A percentile compares a stretch with the other conserved stretches of the same genome.
Conservation (phyloP, 2,888 invertebrate genomes). For the Pandemis heparana region DNA sequence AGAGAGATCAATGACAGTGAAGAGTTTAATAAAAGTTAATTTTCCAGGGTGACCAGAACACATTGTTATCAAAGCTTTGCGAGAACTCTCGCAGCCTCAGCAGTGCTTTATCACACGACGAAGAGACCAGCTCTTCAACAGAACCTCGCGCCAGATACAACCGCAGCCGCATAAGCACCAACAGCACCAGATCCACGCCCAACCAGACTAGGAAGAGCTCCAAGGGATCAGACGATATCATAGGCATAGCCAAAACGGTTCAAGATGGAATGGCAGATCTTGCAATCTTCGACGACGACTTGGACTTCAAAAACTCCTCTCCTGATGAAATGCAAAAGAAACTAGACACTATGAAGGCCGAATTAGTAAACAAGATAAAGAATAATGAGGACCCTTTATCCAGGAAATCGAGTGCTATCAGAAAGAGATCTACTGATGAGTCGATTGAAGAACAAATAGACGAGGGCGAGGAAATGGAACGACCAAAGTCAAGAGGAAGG, state of each 20-base stretch:
- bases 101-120: conserved; percentile 74
- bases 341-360: conserved; percentile 73
- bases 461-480: conserved; percentile 59
- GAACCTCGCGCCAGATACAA: conserved; percentile 70
- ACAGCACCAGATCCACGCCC: conserved; percentile 66
- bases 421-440: conserved; percentile 69
- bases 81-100: conserved; percentile 74
- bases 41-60: conserved; percentile 68
- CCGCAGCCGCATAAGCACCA: conserved; percentile 67
- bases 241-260: conserved; percentile 83
- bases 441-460: conserved; percentile 71
- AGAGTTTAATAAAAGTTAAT: conserved; percentile 1
- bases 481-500: conserved; percentile 74
- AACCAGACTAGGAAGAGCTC: conserved; percentile 67
- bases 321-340: conserved; percentile 70
- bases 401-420: conserved; percentile 67
- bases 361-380: conserved; percentile 76
- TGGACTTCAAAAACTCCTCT: conserved; percentile 56
- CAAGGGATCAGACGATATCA: conserved; percentile 74
- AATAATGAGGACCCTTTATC: conserved; percentile 63
- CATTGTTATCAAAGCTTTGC: conserved; percentile 67
- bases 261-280: conserved; percentile 85
- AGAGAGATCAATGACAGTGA: background rate
- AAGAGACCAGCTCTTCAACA: conserved; percentile 70
- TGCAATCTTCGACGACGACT: conserved; percentile 69